These are phyloP conservation scores for Collichthys lucidus DNA, from an alignment of 2,113 vertebrate genomes.

Conservation along the genomic window DNA sequence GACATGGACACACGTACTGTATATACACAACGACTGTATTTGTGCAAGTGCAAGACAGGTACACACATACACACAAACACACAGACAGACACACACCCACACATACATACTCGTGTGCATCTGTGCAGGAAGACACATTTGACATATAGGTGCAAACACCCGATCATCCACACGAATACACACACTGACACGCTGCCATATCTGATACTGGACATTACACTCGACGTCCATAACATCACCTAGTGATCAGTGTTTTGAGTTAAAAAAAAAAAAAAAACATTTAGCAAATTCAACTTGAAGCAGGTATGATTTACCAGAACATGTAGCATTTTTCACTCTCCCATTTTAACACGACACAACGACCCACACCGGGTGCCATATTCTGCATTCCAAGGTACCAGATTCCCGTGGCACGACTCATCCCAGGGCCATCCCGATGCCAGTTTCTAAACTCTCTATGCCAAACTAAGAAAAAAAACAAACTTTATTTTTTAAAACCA, in stretches of 20 bases:
- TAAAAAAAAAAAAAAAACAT: background rate
- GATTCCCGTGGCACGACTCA: conserved; percentile 58
- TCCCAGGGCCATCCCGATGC: conserved; percentile 69
- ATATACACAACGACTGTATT: conserved; percentile 69
- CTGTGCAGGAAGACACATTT: conserved; percentile 39
- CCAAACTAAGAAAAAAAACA: conserved; percentile 81
- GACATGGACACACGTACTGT: conserved; percentile 67
- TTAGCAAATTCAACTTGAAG: conserved; percentile 32
- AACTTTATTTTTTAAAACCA: conserved; percentile 88
- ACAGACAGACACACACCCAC: background rate
- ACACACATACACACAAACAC: conserved; percentile 1
- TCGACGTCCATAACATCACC: conserved; percentile 18
- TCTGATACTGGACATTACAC: conserved; percentile 16
- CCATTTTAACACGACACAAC: conserved; percentile 35
- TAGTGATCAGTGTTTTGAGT: conserved; percentile 34
- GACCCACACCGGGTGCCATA: conserved; percentile 51
- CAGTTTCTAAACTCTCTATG: conserved; percentile 85
- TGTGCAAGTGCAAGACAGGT: conserved; percentile 55
- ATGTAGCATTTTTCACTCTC: conserved; percentile 80
- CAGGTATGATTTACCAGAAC: conserved; percentile 53
- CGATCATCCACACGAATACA: conserved; percentile 26
- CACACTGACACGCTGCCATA: conserved; percentile 40
- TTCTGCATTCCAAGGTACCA: conserved; percentile 53
- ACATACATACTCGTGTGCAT: conserved; percentile 22
- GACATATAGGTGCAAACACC: conserved; percentile 31